A percentile compares a stretch with the other conserved stretches of the same genome.
Evolutionary conservation across 64 coral and sea anemone genomes (phyloP).

Genomic region (Pocillopora damicornis): DNA sequence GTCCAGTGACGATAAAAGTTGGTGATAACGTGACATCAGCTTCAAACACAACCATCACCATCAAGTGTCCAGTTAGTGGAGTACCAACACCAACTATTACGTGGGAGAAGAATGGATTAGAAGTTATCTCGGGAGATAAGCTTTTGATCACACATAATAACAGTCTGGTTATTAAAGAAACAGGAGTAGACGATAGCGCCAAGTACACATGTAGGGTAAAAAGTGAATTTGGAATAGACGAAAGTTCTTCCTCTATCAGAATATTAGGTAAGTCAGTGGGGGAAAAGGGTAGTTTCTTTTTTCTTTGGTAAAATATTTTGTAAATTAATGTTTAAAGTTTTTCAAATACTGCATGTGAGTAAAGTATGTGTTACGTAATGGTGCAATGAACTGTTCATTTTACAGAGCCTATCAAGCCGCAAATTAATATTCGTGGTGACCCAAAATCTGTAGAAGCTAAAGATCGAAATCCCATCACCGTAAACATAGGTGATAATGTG

Average conservation of each 20-base stretch:
- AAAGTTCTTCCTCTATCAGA: conserved; percentile 18
- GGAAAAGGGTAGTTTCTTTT: too few relatives aligned
- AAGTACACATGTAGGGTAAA: conserved; percentile 52
- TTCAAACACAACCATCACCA: conserved; percentile 50
- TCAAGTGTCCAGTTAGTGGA: conserved; percentile 71
- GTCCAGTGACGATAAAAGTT: conserved; percentile 45
- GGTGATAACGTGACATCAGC: conserved; percentile 72
- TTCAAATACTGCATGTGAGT: too few relatives aligned
- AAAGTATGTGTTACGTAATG: too few relatives aligned
- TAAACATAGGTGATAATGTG: conserved; percentile 38
- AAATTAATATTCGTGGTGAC: conserved; percentile 7
- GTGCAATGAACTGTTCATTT: not conserved
- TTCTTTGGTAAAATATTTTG: too few relatives aligned
- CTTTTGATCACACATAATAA: conserved; percentile 33
- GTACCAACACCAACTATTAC: conserved; percentile 62
- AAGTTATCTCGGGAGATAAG: not conserved
- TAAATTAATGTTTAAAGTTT: too few relatives aligned
- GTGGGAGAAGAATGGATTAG: conserved; percentile 75
- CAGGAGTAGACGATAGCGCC: conserved; percentile 24
- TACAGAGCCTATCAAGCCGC: not conserved
- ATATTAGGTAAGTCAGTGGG: conserved; percentile 56
- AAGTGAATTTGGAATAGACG: conserved; percentile 38
- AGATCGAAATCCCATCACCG: not conserved
- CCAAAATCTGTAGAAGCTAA: conserved; percentile 14
- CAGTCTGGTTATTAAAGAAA: conserved; percentile 43